These are phyloP conservation scores for Leucophenga varia DNA, from an alignment of 1,140 invertebrate genomes.

Conservation along the genomic window DNA sequence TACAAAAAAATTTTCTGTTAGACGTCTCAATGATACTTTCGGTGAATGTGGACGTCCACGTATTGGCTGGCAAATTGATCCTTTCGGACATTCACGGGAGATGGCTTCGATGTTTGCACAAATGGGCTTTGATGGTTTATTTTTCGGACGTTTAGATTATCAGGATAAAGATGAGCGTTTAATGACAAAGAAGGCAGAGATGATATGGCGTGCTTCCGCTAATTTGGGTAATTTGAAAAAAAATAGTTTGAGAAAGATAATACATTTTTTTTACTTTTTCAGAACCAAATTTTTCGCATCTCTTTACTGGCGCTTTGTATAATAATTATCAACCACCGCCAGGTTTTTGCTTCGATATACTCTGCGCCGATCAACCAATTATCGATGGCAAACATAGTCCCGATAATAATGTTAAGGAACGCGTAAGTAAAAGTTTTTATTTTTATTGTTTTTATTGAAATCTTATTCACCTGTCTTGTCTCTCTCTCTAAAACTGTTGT, in stretches of 20 bases:
- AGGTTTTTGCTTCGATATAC: conserved; percentile 87
- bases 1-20: conserved; percentile 23
- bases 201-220: conserved; percentile 37
- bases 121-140: conserved; percentile 84
- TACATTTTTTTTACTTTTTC: no score
- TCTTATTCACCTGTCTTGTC: no score
- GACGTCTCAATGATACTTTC: conserved; percentile 74
- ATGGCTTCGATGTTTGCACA: conserved; percentile 79
- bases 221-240: no score
- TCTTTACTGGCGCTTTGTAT: conserved; percentile 73
- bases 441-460: not conserved
- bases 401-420: conserved; percentile 70
- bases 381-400: conserved; percentile 76
- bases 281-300: no score
- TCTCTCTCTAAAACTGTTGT: no score
- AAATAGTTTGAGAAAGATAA: no score
- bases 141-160: conserved; percentile 87
- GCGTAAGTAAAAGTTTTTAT: conserved; percentile 58
- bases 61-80: conserved; percentile 92
- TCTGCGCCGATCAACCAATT: conserved; percentile 81
- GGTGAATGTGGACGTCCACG: conserved; percentile 78
- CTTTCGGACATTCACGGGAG: conserved; percentile 88
- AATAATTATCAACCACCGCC: conserved; percentile 81
- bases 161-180: conserved; percentile 75
- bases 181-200: conserved; percentile 62